phyloP scores from a whole-genome alignment of 2,113 vertebrate species.

The Dicrurus megarhynchus region DNA sequence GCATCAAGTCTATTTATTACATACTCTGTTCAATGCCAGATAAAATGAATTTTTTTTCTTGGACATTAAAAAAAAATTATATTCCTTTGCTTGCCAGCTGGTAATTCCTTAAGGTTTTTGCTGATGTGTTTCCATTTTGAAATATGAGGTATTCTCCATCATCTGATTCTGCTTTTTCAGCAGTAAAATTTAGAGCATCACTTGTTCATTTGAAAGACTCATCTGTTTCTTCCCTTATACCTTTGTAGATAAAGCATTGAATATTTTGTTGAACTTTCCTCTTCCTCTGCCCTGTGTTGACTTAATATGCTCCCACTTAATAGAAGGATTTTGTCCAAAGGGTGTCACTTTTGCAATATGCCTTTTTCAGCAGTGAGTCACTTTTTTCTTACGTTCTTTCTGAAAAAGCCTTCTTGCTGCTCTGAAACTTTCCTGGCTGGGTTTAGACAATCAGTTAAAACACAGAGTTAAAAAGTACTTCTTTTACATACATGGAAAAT shows the following conservation, averaged over 20 bases:
- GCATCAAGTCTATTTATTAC: not conserved
- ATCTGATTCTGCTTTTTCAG: not conserved
- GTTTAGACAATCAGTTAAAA: not conserved
- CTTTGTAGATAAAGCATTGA: not conserved
- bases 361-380: not conserved
- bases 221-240: not conserved
- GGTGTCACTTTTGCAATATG: not conserved
- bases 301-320: not conserved
- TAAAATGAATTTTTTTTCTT: not conserved
- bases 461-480: not conserved
- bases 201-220: not conserved
- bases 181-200: not conserved
- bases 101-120: not conserved
- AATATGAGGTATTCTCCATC: not conserved
- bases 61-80: not conserved
- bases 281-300: not conserved
- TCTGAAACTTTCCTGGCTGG: conserved; percentile 10
- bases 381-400: not conserved
- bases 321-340: conserved; percentile 12
- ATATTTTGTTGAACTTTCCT: not conserved
- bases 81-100: not conserved
- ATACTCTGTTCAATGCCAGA: not conserved
- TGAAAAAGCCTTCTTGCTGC: not conserved
- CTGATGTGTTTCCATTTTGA: not conserved
- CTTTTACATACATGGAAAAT: not conserved